Conservation (phyloP, 2,888 invertebrate genomes). For the Drosophila neotestacea region DNA sequence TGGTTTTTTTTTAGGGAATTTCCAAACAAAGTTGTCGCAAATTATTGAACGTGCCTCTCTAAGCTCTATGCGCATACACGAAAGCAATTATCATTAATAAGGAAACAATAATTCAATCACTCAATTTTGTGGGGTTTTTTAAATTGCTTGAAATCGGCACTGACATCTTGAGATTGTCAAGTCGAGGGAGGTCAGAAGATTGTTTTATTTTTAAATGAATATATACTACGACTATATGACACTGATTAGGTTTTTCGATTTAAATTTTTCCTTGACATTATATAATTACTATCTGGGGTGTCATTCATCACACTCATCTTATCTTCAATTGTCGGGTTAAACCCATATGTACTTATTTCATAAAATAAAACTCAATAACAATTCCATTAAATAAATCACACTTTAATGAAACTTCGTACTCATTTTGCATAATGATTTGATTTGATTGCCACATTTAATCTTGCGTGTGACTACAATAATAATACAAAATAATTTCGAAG, state of each 20-base stretch:
- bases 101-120: slow-evolving; percentile 16
- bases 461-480: slow-evolving; percentile 34
- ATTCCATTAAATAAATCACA: slow-evolving; percentile 4
- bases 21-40: slow-evolving; percentile 44
- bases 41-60: slow-evolving; percentile 30
- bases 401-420: slow-evolving; percentile 14
- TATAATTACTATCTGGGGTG: not conserved
- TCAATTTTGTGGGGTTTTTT: not conserved
- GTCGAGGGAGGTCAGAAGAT: slow-evolving; percentile 1
- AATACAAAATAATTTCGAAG: slow-evolving; percentile 24
- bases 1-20: slow-evolving; percentile 48
- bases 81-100: slow-evolving; percentile 19
- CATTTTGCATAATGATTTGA: slow-evolving; percentile 12
- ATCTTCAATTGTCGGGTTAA: not conserved
- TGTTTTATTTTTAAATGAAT: not conserved
- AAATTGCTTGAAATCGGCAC: not conserved
- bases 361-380: slow-evolving; percentile 11
- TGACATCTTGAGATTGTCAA: slow-evolving; percentile 1
- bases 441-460: slow-evolving; percentile 34
- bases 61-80: slow-evolving; percentile 18
- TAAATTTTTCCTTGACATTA: not conserved
- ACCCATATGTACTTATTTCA: not conserved
- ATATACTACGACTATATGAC: not conserved
- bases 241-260: not conserved
- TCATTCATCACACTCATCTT: not conserved